phyloP scores from a whole-genome alignment of 1,140 invertebrate species.

The Schlechtendalia chinensis region DNA sequence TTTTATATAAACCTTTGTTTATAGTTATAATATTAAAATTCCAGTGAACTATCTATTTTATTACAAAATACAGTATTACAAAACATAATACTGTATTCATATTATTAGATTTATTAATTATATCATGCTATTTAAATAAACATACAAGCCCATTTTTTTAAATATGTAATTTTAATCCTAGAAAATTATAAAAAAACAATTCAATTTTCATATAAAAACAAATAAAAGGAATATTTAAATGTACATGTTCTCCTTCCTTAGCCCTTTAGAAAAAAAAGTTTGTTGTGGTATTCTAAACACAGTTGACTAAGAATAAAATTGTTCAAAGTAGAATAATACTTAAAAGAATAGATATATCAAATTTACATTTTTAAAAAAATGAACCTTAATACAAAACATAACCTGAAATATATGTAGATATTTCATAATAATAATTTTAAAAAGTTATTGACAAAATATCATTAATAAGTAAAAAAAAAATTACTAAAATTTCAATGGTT shows the following conservation, averaged over 20 bases:
- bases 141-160: slow-evolving; percentile 23
- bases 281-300: no score
- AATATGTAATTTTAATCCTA: no score
- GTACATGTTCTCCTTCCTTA: no score
- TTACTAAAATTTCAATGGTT: background rate
- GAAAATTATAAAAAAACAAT: no score
- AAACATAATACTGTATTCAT: slow-evolving; percentile 4
- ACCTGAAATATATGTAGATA: slow-evolving; percentile 16
- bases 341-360: no score
- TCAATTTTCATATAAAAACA: no score
- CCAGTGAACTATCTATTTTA: background rate
- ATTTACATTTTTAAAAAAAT: background rate
- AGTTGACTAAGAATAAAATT: no score
- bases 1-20: slow-evolving; percentile 5
- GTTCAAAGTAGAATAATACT: no score
- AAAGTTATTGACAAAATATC: slow-evolving; percentile 18
- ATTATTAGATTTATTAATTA: slow-evolving; percentile 9
- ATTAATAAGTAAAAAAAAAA: background rate
- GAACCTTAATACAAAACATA: background rate
- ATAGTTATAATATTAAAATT: slow-evolving; percentile 1
- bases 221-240: no score
- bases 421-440: background rate
- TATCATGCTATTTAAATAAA: background rate
- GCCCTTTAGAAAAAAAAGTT: no score
- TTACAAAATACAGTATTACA: background rate